Evolutionary conservation across 2,888 invertebrate genomes (phyloP).

Genomic region (Caenorhabditis sulstoni): DNA sequence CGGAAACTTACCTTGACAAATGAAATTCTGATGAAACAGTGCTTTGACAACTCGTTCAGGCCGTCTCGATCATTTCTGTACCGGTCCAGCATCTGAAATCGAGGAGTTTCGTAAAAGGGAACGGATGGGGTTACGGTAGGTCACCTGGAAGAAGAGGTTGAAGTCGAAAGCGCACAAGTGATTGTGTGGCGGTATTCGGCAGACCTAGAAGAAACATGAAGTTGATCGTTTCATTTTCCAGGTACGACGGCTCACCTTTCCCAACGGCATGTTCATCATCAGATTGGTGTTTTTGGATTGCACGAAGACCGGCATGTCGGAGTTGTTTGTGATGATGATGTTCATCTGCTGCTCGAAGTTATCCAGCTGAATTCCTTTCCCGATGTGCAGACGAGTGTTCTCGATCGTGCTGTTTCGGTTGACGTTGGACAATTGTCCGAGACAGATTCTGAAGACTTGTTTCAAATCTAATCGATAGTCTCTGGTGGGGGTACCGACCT

Average conservation of each 20-base stretch:
- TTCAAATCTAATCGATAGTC: background rate
- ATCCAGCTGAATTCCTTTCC: constrained; percentile 85
- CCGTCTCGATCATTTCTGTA: constrained; percentile 93
- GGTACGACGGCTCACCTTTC: constrained; percentile 50
- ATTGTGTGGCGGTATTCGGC: constrained; percentile 45
- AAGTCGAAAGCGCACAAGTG: constrained; percentile 47
- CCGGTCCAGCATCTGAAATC: constrained; percentile 47
- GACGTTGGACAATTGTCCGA: constrained; percentile 97
- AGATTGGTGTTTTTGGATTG: constrained; percentile 83
- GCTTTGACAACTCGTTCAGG: constrained; percentile 98
- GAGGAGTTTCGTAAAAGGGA: too few relatives aligned
- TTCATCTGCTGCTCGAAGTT: constrained; percentile 34
- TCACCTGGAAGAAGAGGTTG: constrained; percentile 47
- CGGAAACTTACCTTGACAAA: constrained; percentile 86
- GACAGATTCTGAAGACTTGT: constrained; percentile 89
- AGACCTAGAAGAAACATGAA: constrained; percentile 39
- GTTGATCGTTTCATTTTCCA: background rate
- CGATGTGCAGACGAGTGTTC: constrained; percentile 97
- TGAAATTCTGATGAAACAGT: constrained; percentile 99
- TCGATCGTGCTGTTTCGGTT: constrained; percentile 99
- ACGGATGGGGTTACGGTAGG: background rate
- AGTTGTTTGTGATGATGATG: constrained; percentile 45
- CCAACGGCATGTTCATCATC: constrained; percentile 39
- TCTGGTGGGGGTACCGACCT: constrained; percentile 28
- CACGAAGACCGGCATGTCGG: constrained; percentile 87